Evolutionary conservation across 2,888 invertebrate species (phyloP).

Genomic region (Timandra comae): DNA sequence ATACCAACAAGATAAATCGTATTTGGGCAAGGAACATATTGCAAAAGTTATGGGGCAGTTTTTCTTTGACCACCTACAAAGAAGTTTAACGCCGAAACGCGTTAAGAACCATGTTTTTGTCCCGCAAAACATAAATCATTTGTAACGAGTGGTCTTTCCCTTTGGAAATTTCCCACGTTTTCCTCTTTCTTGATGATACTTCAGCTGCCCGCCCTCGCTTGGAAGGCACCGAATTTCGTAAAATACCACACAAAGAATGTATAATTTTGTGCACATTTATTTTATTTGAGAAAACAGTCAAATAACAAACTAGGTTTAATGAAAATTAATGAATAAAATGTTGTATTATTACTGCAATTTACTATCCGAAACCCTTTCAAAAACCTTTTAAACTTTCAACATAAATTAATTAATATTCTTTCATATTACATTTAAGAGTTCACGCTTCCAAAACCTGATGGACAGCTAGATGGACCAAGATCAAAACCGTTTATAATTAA

Average conservation of each 20-base stretch:
- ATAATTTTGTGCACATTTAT: too few relatives aligned
- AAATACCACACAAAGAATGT: too few relatives aligned
- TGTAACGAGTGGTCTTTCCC: conserved; percentile 54
- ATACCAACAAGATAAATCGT: conserved; percentile 20
- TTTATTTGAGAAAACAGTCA: too few relatives aligned
- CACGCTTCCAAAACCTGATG: conserved; percentile 34
- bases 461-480: conserved; percentile 36
- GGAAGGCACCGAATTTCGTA: too few relatives aligned
- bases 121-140: conserved; percentile 56
- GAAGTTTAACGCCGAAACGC: conserved; percentile 35
- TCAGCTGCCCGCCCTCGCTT: too few relatives aligned
- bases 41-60: conserved; percentile 32
- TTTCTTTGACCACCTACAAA: conserved; percentile 43
- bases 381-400: conserved; percentile 8
- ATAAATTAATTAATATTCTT: conserved; percentile 9
- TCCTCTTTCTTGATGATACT: conserved; percentile 33
- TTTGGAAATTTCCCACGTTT: conserved; percentile 59
- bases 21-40: conserved; percentile 23
- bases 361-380: conserved; percentile 2
- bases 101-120: conserved; percentile 50
- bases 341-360: background rate
- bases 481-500: conserved; percentile 57
- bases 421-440: conserved; percentile 5
- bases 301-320: too few relatives aligned
- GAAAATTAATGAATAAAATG: too few relatives aligned